These are phyloP conservation scores for Timandra comae DNA, from an alignment of 2,888 invertebrate species.

Conservation along the genomic window DNA sequence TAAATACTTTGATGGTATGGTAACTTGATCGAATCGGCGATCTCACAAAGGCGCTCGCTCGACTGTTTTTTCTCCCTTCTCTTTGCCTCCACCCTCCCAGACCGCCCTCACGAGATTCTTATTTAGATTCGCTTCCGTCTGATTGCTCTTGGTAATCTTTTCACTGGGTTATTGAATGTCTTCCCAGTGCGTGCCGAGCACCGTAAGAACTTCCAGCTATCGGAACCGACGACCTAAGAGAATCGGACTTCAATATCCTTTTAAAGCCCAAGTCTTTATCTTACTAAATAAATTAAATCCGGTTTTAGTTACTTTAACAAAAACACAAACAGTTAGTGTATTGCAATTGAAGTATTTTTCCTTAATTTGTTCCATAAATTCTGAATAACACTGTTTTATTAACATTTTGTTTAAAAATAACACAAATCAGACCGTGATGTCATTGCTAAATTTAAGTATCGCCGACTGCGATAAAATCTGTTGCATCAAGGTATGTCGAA, in stretches of 20 bases:
- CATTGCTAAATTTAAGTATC: background rate
- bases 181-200: conserved; percentile 68
- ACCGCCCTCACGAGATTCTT: conserved; percentile 74
- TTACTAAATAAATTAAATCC: conserved; percentile 13
- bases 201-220: conserved; percentile 44
- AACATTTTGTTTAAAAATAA: too few relatives aligned
- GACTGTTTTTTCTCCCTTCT: conserved; percentile 61
- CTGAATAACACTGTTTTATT: too few relatives aligned
- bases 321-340: too few relatives aligned
- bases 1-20: conserved; percentile 63
- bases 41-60: conserved; percentile 62
- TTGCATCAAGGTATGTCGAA: conserved; percentile 56
- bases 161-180: conserved; percentile 76
- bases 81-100: conserved; percentile 49
- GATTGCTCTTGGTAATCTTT: conserved; percentile 77
- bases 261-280: conserved; percentile 27
- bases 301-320: conserved; percentile 3
- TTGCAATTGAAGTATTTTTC: too few relatives aligned
- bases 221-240: conserved; percentile 40
- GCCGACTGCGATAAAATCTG: conserved; percentile 40
- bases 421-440: background rate
- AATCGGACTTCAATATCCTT: conserved; percentile 50
- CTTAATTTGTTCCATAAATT: too few relatives aligned
- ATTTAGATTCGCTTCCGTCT: conserved; percentile 78
- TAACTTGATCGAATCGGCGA: conserved; percentile 69